Base-by-base conservation (phyloP, 2,113 vertebrate species). In the Hydrolagus affinis region DNA sequence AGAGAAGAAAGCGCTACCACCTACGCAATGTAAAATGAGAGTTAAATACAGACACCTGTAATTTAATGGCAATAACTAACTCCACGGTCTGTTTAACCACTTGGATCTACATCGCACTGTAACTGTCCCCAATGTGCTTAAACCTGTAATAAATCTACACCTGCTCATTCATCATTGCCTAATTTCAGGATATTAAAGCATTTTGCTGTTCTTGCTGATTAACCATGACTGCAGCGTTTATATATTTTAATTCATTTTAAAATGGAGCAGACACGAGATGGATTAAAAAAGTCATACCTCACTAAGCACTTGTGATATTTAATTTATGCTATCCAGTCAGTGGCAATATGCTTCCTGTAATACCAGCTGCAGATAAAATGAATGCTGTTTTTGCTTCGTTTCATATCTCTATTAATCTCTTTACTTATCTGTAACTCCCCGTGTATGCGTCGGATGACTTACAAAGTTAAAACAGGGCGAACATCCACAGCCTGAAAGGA, bases 211-310 rank as follows among this genome's bases (percentile, higher is more conserved):
- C 78, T 83, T 68, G 78, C 78, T 32, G 78, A 83, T 83, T 83
- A 83, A 64, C 78, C 78, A 66, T 83, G 60, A 30, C 78, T 83
- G 17, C 78, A 17, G 78, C 62, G 32, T 83, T 83, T 66, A 83
- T 28, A 66, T 83, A 83, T 83, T 83, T 83, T 83, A 83, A 83
- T 83, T 83, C 62, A 83, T 68, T 83, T 66, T 83, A 68, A 83
- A 83, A 83, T 30, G 15, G 78, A 83, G 66, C 66, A 64, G 78
- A 83, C 78, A 83, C 78, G 64, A 83, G 78, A 83, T 68, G 78
- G 78, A 83, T 83, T 83, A 83, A 83, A 44, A 64, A 83, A 83
- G 78, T 68, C 78, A 83, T 83, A 83, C 60, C 78, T 83, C 78
- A 83, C 78, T 66, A 66, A 83, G 25, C 32, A 14, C 25, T 66